Evolutionary conservation across 2,888 invertebrate genomes (phyloP), one percentile per base, ranked within the genome.

Genomic region (Morpho helenor): DNA sequence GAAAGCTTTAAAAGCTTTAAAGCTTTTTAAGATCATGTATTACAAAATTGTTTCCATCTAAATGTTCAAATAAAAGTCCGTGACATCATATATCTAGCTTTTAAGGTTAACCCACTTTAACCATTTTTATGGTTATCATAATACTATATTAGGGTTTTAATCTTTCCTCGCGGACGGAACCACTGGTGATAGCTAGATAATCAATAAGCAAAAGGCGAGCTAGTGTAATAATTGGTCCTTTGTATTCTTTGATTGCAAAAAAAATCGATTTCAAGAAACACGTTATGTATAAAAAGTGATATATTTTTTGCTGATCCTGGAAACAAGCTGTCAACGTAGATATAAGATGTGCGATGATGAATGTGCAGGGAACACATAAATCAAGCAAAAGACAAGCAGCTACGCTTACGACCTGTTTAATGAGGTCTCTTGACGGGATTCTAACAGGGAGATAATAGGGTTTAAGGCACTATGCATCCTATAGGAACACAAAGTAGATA

Each of bases 291-390:
- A 46, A 22, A 47, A 45, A 53, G 40, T 46, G 46, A 53, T 40
- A 53, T 41, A 48, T 41, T 48, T 53, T 54, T 54, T 43, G 52
- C 47, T 42, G 23, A 42, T 54, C 54, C 47, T 48, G 54, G 54
- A 54, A 54, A 48, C 54, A 42, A 54, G 10, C 54, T 54, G 54
- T 54, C 54, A 54, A 48, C 42, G 42, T 48, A 48, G 54, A 54
- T 54, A 54, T 48, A 48, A 41, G 47, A 41, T 54, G 48, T 54
- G 42, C 23, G 56, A 56, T 62, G 61, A 62, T 62, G 52, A 59
- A 62, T 62, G 61, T 49, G 59, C 43, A 47, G 47, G 59, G 40
- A 48, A 42, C 54, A 48, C 61, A 62, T 61, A 61, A 61, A 62
- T 62, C 61, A 62, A 56, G 53, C 48, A 48, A 48, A 47, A 48